Evolutionary conservation across 1,140 invertebrate species (phyloP), one percentile per base, ranked within the genome.

Genomic region (Drosophila tsacasi): DNA sequence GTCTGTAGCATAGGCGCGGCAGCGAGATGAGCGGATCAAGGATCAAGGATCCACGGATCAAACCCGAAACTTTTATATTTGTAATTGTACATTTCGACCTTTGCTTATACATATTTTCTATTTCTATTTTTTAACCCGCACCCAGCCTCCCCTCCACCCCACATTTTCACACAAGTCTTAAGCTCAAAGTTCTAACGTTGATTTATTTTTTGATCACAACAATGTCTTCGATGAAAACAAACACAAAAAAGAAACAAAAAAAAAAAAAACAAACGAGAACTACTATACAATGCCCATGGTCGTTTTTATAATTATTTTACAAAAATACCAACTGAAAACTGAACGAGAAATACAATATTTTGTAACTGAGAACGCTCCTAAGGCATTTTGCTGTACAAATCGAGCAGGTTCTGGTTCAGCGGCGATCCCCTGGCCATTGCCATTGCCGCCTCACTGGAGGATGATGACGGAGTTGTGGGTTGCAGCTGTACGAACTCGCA

Each of bases 301-400:
- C 58, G 83, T 77, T 89, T 89, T 90, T 89, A 80, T 85, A 89
- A 89, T 90, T 85, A 81, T 59, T 89, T 90, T 90, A 89, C 85
- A 85, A 82, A n/a, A 46, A 23, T 7, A 72, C 44, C 52, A 49
- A 73, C 35, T 72, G 21, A 71, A 60, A 60, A 74, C 67, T 59
- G 13, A 72, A 60, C 58, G 37, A 79, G 66, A 89, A 90, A 89
- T 81, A 89, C 58, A 90, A 90, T 81, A 85, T 84, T 90, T 89
- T 89, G 61, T 65, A 87, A 81, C 73, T 64, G 72, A 78, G 72
- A 78, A 59, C 47, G 32, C 37, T 8, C 37, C 32, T 72, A 82
- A 32, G 62, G 46, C 60, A 92, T 92, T 79, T 92, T 86, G 58
- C 90, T 92, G 44, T 92, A 92, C 62, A 91, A 69, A 68, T 92